Conservation (phyloP, 2,113 vertebrate genomes). For the Cinclus mexicanus region DNA sequence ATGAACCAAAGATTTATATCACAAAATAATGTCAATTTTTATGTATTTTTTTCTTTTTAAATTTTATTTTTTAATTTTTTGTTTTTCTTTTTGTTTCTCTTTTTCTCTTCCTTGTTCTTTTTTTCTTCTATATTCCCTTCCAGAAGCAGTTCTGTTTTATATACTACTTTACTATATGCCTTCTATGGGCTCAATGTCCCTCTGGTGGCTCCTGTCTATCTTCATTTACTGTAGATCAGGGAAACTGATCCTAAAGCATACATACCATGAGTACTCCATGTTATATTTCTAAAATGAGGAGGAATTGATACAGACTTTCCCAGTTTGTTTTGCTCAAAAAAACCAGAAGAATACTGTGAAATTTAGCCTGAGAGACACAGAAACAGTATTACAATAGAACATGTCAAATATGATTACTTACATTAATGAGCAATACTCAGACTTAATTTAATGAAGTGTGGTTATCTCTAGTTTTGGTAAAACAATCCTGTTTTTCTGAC, state of each 20-base stretch:
- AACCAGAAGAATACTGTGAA: not conserved
- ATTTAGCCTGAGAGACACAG: not conserved
- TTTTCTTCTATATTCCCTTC: not conserved
- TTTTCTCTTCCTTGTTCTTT: no score
- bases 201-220: not conserved
- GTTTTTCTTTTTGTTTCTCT: no score
- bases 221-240: not conserved
- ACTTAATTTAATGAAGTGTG: not conserved
- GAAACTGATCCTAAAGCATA: not conserved
- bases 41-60: no score
- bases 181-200: not conserved
- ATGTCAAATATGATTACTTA: not conserved
- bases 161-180: not conserved
- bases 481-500: not conserved
- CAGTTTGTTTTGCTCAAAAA: not conserved
- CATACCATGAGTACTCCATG: not conserved
- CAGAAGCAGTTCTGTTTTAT: not conserved
- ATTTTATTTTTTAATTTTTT: no score
- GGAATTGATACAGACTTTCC: not conserved
- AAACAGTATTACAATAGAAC: not conserved
- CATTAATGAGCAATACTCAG: not conserved
- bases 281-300: not conserved
- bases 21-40: not conserved
- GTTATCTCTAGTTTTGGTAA: not conserved
- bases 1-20: not conserved